phyloP scores from a whole-genome alignment of 2,888 invertebrate genomes.

The Lasioglossum calceatum region DNA sequence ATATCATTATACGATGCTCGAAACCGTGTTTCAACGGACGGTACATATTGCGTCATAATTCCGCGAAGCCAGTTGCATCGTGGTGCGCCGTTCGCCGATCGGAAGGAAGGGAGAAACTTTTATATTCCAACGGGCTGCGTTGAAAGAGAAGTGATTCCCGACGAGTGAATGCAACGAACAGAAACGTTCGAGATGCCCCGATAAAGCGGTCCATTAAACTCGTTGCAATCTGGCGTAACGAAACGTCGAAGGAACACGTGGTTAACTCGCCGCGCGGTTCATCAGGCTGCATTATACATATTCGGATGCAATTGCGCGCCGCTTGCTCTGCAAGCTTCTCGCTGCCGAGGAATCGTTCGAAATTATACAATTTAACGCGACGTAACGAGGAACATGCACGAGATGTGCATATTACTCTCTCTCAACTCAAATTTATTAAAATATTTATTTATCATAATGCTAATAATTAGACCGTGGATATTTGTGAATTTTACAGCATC shows the following conservation, averaged over 20 bases:
- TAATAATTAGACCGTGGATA: not conserved
- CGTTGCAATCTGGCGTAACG: not conserved
- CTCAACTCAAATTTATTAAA: not conserved
- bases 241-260: not conserved
- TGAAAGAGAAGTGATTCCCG: slow-evolving; percentile 6
- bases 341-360: not conserved
- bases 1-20: not conserved
- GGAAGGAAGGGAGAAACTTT: not conserved
- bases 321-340: not conserved
- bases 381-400: not conserved
- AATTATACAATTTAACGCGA: not conserved
- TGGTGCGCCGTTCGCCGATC: not conserved
- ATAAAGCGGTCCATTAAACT: slow-evolving; percentile 17
- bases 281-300: not conserved
- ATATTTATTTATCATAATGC: not conserved
- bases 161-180: not conserved
- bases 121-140: too few relatives aligned
- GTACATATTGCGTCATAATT: not conserved
- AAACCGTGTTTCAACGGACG: not conserved
- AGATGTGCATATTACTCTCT: not conserved
- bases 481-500: not conserved
- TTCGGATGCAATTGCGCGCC: not conserved
- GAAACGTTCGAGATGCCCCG: not conserved
- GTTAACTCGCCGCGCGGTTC: not conserved
- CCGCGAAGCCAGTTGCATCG: not conserved